Evolutionary conservation across 2,113 vertebrate species (phyloP), one percentile per base, ranked within the genome.

Genomic region (Patagioenas fasciata): DNA sequence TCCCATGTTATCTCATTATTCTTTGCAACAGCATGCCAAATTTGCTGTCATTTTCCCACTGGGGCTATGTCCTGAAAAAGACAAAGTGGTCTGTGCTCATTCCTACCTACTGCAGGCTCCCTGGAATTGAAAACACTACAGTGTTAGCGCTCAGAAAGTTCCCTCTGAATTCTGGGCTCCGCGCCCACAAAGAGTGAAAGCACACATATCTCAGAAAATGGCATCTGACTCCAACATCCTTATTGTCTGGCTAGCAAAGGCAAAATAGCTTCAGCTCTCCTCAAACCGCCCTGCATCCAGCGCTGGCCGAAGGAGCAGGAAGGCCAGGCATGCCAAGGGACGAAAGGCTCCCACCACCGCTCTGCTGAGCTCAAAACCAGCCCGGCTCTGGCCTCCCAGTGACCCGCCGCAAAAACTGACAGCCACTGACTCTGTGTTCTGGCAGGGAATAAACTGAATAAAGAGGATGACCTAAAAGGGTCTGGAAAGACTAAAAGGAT

Each of bases 1-100:
- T 96, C 92, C 96, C 91, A 85, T 85, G 91, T 94, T 95, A 95
- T 73, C 89, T 96, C 95, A 93, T 94, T 94, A 95, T 62, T 95
- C 92, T 88, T 91, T 88, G 74, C 87, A 93, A 83, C 42, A 91
- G 86, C 58, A 89, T 94, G 89, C 96, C 93, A 96, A 91, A 94
- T 83, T 74, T 20, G 12, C 72, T 85, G 92, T 85, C 84, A 77
- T 91, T 89, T 92, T 96, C 84, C 89, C 89, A 92, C 5, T 77
- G 94, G 66, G 20, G 9, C 91, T 95, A 65, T 79, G 75, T 94
- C 90, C 90, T 40, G 4, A 93, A 90, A 93, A 93, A 95, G 93
- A 91, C 93, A 77, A 75, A 96, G 86, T 77, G 83, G 66, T 92
- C 77, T 80, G 72, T 72, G 61, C 88, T 89, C 28, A 10, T 72